Conservation (phyloP, 2,888 invertebrate species). For the Tuta absoluta region DNA sequence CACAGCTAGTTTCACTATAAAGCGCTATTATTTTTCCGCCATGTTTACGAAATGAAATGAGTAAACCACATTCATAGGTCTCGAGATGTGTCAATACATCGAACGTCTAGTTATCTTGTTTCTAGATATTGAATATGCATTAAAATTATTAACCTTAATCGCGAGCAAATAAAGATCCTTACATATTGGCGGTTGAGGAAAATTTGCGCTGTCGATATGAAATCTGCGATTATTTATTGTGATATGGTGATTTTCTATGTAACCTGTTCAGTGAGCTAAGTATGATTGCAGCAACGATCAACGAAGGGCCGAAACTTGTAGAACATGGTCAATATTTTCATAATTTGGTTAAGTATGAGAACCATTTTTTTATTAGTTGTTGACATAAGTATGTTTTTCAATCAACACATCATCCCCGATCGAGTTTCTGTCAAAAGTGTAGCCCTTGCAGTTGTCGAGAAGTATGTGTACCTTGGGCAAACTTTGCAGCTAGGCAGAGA, state of each 20-base stretch:
- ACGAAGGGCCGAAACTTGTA: neutral
- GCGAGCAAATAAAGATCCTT: slow-evolving; percentile 14
- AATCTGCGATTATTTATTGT: slow-evolving; percentile 19
- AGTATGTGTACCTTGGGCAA: no score
- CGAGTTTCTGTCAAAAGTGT: no score
- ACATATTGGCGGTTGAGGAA: slow-evolving; percentile 14
- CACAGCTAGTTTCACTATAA: neutral
- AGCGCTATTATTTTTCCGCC: neutral
- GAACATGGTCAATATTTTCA: neutral
- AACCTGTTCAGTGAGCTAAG: slow-evolving; percentile 4
- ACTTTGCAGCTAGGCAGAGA: no score
- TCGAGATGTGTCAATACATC: slow-evolving; percentile 16
- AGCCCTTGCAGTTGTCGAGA: no score
- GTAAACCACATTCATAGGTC: slow-evolving; percentile 22
- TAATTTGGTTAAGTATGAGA: neutral
- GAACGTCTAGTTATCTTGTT: slow-evolving; percentile 19
- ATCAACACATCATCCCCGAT: no score
- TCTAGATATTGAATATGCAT: slow-evolving; percentile 22
- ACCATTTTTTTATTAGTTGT: neutral
- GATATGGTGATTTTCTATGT: slow-evolving; percentile 10
- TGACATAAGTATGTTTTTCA: no score
- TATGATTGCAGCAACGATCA: neutral
- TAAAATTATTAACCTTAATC: slow-evolving; percentile 20
- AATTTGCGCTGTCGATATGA: slow-evolving; percentile 19
- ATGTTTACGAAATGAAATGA: neutral